phyloP scores from a whole-genome alignment of 2,888 invertebrate genomes.

The Tenthredo distinguenda region DNA sequence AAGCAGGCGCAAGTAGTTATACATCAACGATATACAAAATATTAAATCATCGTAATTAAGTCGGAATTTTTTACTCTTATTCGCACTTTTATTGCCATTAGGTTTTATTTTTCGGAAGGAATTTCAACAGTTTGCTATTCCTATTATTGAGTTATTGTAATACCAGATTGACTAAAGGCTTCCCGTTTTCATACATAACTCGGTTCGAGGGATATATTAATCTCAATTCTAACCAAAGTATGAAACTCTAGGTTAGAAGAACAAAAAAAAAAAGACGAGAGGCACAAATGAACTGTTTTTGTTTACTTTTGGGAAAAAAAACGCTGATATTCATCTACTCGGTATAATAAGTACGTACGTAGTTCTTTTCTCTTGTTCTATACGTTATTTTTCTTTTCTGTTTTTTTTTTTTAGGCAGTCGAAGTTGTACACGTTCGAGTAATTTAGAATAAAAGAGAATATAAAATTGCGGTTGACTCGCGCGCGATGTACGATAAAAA shows the following conservation, averaged over 20 bases:
- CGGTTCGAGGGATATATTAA: no score
- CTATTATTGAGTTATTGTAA: no score
- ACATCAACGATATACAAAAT: not conserved
- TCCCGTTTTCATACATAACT: no score
- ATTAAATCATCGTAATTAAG: not conserved
- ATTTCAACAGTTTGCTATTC: no score
- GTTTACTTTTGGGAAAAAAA: not conserved
- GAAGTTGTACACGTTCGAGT: not conserved
- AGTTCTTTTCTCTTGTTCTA: not conserved
- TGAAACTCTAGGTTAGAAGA: no score
- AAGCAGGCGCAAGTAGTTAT: not conserved
- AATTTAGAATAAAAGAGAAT: constrained; percentile 1
- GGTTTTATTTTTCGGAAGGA: no score
- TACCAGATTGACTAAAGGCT: no score
- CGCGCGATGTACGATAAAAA: not conserved
- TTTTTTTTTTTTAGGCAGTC: not conserved
- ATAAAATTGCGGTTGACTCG: not conserved
- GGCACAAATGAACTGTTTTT: not conserved
- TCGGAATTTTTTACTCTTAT: not conserved
- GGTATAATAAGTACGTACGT: not conserved
- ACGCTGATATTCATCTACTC: not conserved
- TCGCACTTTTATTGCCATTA: not conserved
- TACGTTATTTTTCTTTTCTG: not conserved
- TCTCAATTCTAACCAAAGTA: no score
- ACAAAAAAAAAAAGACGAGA: no score